phyloP scores from a whole-genome alignment of 30 jellyfish, hydroid and myxozoan genomes.

The Hydractinia symbiolongicarpus region DNA sequence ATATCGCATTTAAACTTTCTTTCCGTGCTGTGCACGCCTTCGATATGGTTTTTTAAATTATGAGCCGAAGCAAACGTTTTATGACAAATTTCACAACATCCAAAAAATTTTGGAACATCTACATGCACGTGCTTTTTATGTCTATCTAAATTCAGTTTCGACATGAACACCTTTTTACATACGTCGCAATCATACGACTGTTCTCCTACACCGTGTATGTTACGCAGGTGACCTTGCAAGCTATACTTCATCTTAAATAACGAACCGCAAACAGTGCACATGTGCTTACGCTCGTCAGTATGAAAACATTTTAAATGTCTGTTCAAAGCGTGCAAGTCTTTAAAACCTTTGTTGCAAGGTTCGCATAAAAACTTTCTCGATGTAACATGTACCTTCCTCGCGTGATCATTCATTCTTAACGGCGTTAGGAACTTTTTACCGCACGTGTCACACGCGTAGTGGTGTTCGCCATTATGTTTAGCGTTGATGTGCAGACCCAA shows the following conservation, averaged over 20 bases:
- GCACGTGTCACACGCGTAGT: not conserved
- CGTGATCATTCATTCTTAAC: slow-evolving; percentile 14
- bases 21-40: slow-evolving; percentile 6
- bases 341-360: not conserved
- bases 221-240: not conserved
- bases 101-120: not conserved
- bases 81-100: slow-evolving; percentile 3
- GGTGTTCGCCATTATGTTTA: not conserved
- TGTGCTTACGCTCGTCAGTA: slow-evolving; percentile 6
- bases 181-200: not conserved
- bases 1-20: not conserved
- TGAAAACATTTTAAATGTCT: slow-evolving; percentile 8
- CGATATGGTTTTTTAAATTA: not conserved
- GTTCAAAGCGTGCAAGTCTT: slow-evolving; percentile 11
- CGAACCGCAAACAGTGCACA: not conserved
- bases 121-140: not conserved
- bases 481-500: not conserved
- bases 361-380: not conserved
- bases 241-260: slow-evolving; percentile 6
- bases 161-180: slow-evolving; percentile 13
- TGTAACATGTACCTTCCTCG: slow-evolving; percentile 12
- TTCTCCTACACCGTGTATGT: slow-evolving; percentile 17
- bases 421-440: slow-evolving; percentile 7
- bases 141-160: not conserved
- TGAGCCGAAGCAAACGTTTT: not conserved